A percentile compares a stretch with the other conserved stretches of the same genome.
Evolutionary conservation across 2,797 vertebrate species (phyloP).

Genomic region (Sitta carolinensis): DNA sequence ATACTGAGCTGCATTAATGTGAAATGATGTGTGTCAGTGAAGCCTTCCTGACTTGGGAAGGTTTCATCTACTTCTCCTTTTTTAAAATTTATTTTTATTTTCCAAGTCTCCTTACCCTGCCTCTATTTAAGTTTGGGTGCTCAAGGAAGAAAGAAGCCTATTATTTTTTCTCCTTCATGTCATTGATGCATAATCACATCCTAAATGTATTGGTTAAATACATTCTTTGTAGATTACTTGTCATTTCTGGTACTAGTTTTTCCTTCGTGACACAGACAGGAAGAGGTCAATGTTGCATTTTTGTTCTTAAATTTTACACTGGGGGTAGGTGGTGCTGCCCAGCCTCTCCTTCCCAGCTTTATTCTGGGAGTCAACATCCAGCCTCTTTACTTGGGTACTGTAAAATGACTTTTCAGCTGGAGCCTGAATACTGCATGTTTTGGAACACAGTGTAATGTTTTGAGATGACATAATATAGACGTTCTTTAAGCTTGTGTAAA

Average conservation of each 20-base stretch:
- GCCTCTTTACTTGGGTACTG: background rate
- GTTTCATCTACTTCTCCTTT: background rate
- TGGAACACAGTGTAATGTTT: background rate
- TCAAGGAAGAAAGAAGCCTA: background rate
- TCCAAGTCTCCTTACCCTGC: background rate
- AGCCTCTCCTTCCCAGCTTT: background rate
- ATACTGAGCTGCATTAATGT: background rate
- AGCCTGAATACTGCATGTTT: background rate
- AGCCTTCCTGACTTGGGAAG: rapidly evolving
- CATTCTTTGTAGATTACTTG: background rate
- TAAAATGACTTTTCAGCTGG: background rate
- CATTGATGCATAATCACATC: background rate
- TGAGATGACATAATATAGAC: background rate
- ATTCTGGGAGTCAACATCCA: background rate
- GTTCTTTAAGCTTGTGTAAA: background rate
- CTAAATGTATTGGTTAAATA: background rate
- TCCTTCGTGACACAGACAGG: background rate
- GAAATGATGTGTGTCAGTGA: background rate
- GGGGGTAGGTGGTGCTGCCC: background rate
- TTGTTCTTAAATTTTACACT: background rate
- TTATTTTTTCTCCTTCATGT: background rate
- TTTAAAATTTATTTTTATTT: background rate
- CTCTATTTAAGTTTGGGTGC: background rate
- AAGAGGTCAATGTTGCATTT: background rate
- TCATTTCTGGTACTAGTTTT: background rate